Evolutionary conservation across 2,797 vertebrate species (phyloP).

Genomic region (Catamblyrhynchus diadema): DNA sequence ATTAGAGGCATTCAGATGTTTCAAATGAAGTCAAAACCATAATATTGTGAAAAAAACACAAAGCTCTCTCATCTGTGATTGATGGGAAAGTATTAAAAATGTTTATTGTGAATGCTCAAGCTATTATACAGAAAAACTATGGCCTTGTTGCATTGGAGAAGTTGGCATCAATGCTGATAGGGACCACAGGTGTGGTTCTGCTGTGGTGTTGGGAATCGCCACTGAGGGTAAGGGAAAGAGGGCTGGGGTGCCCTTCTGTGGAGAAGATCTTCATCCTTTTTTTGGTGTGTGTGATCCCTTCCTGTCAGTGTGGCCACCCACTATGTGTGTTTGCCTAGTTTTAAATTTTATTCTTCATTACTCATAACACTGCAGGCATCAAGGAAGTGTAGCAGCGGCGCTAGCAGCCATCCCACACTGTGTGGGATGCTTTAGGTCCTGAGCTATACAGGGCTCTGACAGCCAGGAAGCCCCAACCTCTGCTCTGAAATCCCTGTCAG

Average conservation of each 20-base stretch:
- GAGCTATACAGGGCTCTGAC: background rate
- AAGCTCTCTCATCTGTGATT: constrained; percentile 12
- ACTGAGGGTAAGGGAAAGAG: background rate
- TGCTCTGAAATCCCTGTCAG: background rate
- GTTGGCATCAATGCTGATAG: rapidly evolving
- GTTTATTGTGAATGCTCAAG: constrained; percentile 3
- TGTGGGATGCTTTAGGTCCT: background rate
- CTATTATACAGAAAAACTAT: background rate
- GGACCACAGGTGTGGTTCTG: background rate
- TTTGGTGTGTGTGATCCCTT: rapidly evolving
- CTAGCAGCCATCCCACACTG: background rate
- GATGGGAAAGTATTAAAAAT: constrained; percentile 25
- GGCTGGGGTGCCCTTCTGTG: background rate
- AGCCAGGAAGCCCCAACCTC: rapidly evolving
- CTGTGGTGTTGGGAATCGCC: background rate
- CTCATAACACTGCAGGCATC: background rate
- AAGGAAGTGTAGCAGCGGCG: rapidly evolving
- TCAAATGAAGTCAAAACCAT: constrained; percentile 47
- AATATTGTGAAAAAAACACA: constrained; percentile 46
- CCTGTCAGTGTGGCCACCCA: background rate
- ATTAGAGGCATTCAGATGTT: constrained; percentile 50
- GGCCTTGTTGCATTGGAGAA: background rate
- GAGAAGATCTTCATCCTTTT: background rate
- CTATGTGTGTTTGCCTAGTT: background rate
- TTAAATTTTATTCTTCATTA: background rate